phyloP scores from a whole-genome alignment of 2,797 vertebrate species.

The Sebastes vulpes region DNA sequence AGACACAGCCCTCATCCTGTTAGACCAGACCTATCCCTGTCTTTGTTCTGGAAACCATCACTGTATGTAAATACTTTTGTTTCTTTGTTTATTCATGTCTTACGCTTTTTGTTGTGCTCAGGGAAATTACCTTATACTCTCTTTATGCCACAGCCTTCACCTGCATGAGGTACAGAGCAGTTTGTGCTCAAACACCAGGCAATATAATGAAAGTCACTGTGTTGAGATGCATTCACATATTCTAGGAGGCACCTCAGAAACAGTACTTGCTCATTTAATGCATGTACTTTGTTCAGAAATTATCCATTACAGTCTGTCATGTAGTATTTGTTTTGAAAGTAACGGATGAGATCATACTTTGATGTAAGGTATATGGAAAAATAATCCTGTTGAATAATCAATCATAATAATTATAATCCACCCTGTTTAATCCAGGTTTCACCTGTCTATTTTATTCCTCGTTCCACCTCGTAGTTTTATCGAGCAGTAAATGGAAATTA shows the following conservation, averaged over 20 bases:
- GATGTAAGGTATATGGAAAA: background rate
- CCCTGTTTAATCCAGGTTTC: background rate
- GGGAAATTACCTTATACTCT: background rate
- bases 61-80: background rate
- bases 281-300: background rate
- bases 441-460: background rate
- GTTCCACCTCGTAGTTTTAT: background rate
- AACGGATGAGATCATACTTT: background rate
- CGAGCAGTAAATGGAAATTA: constrained; percentile 3
- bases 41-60: background rate
- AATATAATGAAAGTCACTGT: background rate
- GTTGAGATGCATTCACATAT: background rate
- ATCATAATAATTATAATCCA: background rate
- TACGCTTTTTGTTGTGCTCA: background rate
- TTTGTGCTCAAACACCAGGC: background rate
- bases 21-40: background rate
- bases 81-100: background rate
- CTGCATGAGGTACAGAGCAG: background rate
- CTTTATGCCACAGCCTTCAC: background rate
- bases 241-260: background rate
- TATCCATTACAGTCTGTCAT: background rate
- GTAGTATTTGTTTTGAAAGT: background rate
- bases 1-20: background rate
- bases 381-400: background rate
- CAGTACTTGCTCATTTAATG: background rate